These are phyloP conservation scores for Daboia siamensis DNA, from an alignment of 2,113 vertebrate species.

Conservation along the genomic window DNA sequence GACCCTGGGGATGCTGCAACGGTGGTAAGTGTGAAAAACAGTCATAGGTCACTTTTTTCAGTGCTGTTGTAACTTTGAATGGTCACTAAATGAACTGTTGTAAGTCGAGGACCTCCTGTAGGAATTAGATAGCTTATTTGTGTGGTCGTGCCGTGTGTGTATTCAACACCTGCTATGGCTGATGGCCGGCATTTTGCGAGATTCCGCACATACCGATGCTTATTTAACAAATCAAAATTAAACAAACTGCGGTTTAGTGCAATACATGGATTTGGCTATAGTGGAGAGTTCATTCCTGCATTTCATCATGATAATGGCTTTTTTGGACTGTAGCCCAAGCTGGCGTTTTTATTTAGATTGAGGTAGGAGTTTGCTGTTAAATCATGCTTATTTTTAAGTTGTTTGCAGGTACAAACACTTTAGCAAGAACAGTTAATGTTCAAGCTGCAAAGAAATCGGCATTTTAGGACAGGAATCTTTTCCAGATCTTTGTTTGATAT, in stretches of 20 bases:
- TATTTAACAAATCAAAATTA: not conserved
- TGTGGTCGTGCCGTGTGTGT: too few relatives aligned
- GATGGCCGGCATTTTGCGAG: not conserved
- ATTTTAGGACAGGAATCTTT: constrained; percentile 21
- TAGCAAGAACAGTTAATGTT: not conserved
- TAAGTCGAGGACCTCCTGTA: too few relatives aligned
- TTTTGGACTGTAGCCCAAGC: not conserved
- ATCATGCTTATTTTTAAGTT: not conserved
- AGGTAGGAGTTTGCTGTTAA: not conserved
- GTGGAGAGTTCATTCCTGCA: not conserved
- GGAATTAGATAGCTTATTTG: too few relatives aligned
- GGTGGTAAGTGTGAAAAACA: too few relatives aligned
- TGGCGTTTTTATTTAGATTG: not conserved
- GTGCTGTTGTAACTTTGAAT: too few relatives aligned
- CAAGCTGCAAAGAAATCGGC: constrained; percentile 10
- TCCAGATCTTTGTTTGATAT: constrained; percentile 41
- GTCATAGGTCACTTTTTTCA: too few relatives aligned
- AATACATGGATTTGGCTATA: not conserved
- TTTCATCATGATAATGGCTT: not conserved
- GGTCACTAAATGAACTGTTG: too few relatives aligned
- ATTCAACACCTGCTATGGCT: too few relatives aligned
- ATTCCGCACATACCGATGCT: not conserved
- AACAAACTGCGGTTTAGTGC: not conserved
- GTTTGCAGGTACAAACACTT: not conserved
- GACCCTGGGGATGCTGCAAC: too few relatives aligned